These are phyloP conservation scores for Grantiella picta DNA, from an alignment of 2,113 vertebrate genomes.

Conservation along the genomic window DNA sequence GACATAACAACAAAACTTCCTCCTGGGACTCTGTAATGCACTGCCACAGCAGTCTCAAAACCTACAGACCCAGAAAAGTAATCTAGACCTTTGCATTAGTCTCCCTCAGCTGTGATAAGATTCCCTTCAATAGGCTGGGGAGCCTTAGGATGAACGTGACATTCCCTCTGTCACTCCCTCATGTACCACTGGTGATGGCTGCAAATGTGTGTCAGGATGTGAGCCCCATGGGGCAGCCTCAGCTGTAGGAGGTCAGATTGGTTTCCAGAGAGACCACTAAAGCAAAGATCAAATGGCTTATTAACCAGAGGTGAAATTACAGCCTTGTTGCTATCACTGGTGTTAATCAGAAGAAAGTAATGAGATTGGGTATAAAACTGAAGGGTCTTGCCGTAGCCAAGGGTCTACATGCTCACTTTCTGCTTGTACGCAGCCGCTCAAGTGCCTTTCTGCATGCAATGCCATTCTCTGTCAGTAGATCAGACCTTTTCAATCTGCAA, in stretches of 20 bases:
- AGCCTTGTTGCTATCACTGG: neutral
- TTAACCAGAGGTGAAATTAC: slow-evolving; percentile 45
- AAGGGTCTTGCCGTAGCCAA: neutral
- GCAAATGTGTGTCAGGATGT: neutral
- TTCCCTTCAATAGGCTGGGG: neutral
- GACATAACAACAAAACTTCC: neutral
- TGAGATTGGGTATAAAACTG: neutral
- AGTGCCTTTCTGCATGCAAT: neutral
- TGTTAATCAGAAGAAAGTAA: neutral
- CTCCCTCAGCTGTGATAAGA: neutral
- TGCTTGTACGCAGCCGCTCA: neutral
- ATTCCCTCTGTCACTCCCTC: neutral
- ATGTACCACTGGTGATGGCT: neutral
- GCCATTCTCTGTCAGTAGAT: neutral
- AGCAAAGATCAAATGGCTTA: slow-evolving; percentile 17
- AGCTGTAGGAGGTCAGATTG: neutral
- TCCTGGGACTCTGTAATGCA: neutral
- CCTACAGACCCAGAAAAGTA: neutral
- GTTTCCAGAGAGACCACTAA: neutral
- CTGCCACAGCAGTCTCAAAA: neutral
- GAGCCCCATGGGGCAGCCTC: neutral
- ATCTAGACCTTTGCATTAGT: neutral
- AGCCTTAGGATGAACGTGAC: fast-evolving
- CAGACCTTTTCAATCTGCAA: neutral
- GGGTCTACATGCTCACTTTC: neutral